Evolutionary conservation across 2,113 vertebrate genomes (phyloP), one percentile per base, ranked within the genome.

Genomic region (Gambusia affinis): DNA sequence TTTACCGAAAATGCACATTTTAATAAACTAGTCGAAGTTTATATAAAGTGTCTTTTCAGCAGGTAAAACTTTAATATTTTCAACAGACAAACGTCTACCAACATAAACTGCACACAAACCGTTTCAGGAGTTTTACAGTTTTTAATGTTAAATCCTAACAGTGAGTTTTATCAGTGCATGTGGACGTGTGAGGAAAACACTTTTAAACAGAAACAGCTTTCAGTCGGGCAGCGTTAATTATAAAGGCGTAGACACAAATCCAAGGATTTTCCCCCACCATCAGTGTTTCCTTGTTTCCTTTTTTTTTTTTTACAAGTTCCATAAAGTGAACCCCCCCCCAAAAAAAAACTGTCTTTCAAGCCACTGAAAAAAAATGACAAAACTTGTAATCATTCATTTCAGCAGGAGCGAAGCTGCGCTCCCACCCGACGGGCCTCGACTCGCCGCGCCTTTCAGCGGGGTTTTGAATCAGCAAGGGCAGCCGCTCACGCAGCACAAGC

Each of bases 401-500:
- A 54, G 69, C 51, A 54, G 0, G 0, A 29, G 22, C 12, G 3
- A 61, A 71, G 70, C 76, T 47, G 29, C 60, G 37, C 42, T 65
- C 33, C 24, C 62, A 3, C 51, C 5, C 11, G 12, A 79, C 74
- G 67, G 44, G 75, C 69, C 72, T 70, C 70, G 51, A 68, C 71
- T 64, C 22, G 65, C 72, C 29, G 24, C 28, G 70, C 51, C 28
- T 78, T 76, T 62, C 68, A 67, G 83, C 60, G 4, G 37, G 47
- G 65, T 67, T 10, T 68, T 12, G 66, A 73, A 75, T 86, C 77
- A 64, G 57, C 83, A 15, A 81, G 79, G 81, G 75, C 79, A 82
- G 70, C 68, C 57, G 31, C 80, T 81, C 81, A 71, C 51, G 31
- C 81, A 78, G 80, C 80, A 86, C 84, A 85, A 86, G 90, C 83